These are phyloP conservation scores for Eulemur albifrons DNA, from an alignment of 2,797 vertebrate species.

Conservation along the genomic window DNA sequence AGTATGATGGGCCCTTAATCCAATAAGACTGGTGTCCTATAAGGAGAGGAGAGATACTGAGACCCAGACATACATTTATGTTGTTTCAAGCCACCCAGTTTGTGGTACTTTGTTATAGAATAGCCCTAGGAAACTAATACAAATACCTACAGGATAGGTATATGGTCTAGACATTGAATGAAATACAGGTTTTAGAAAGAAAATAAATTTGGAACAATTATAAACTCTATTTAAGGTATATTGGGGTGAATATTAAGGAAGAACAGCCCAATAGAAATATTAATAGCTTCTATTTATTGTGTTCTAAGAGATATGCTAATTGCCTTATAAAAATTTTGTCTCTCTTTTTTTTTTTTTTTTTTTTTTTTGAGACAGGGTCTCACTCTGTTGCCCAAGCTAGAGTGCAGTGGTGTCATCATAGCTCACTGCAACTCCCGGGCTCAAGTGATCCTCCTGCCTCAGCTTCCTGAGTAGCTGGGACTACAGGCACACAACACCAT, in stretches of 20 bases:
- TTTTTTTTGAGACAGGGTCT: background rate
- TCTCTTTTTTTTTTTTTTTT: background rate
- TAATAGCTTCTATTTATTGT: background rate
- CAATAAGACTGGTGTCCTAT: background rate
- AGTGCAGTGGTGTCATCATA: background rate
- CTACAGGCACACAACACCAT: background rate
- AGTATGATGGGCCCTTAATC: background rate
- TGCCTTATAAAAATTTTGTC: background rate
- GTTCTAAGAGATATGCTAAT: background rate
- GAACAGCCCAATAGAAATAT: background rate
- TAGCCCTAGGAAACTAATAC: background rate
- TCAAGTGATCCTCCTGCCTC: background rate
- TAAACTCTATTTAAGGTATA: background rate
- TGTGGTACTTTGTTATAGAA: background rate
- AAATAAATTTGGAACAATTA: background rate
- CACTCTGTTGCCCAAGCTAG: background rate
- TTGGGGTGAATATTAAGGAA: background rate
- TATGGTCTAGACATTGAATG: background rate
- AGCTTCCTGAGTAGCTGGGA: background rate
- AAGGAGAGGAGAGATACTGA: background rate
- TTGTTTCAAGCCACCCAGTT: background rate
- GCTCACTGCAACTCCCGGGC: background rate
- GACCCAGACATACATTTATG: background rate
- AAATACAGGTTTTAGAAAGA: background rate
- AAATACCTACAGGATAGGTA: background rate